Conservation (phyloP, 2,113 vertebrate species). For the Oncorhynchus clarkii region DNA sequence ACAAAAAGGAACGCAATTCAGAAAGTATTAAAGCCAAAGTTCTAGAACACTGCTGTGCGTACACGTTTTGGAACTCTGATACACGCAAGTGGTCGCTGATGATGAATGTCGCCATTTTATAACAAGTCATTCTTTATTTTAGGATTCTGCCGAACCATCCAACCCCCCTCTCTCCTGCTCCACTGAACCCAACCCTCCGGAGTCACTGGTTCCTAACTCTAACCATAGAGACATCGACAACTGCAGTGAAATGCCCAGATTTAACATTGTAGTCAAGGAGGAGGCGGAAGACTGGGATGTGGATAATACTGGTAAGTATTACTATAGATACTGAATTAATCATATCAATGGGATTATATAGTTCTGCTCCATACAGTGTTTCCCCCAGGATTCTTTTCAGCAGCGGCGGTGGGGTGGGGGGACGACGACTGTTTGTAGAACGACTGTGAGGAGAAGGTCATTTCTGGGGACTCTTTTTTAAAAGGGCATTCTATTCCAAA, state of each 20-base stretch:
- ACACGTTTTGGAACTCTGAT: background rate
- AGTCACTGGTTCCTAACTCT: background rate
- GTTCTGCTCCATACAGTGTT: background rate
- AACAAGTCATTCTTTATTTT: background rate
- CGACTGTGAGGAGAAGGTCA: too few species aligned
- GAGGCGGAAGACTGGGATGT: slow-evolving; percentile 45
- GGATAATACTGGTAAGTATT: background rate
- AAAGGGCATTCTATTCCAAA: too few species aligned
- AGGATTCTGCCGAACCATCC: background rate
- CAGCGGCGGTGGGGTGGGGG: too few species aligned
- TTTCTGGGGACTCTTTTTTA: too few species aligned
- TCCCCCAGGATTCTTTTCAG: background rate
- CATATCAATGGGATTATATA: background rate
- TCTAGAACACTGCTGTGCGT: background rate
- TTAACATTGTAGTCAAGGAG: slow-evolving; percentile 64
- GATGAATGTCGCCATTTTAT: background rate
- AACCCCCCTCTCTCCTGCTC: background rate
- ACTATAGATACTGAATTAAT: background rate
- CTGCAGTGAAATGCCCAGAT: background rate
- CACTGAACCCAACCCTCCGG: background rate
- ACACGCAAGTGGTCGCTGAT: too few species aligned
- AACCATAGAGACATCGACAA: background rate
- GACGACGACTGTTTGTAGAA: too few species aligned
- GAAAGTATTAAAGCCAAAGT: background rate
- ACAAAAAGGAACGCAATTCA: background rate